These are phyloP conservation scores for Steatornis caripensis DNA, from an alignment of 2,113 vertebrate species.

Conservation along the genomic window DNA sequence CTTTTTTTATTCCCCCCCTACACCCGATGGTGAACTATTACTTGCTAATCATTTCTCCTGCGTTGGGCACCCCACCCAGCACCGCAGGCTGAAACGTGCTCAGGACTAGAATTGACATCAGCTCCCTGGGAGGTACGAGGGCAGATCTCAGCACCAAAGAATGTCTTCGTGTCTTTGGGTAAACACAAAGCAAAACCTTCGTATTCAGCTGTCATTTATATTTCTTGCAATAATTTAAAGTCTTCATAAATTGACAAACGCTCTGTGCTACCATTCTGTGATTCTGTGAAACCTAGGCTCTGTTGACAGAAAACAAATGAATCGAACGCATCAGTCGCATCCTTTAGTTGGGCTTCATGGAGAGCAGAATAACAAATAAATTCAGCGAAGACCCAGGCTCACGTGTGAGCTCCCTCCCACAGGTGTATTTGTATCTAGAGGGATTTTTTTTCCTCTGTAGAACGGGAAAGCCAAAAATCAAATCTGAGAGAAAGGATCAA, in stretches of 20 bases:
- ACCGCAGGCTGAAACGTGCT: not conserved
- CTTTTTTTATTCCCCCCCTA: no score
- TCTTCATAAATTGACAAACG: not conserved
- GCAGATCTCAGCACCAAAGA: not conserved
- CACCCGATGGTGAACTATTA: no score
- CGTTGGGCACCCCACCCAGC: not conserved
- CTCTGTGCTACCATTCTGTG: no score
- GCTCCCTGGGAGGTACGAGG: not conserved
- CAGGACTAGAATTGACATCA: not conserved
- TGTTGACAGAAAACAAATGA: not conserved
- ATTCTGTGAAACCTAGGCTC: not conserved
- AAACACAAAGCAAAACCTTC: not conserved
- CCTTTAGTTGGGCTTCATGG: not conserved
- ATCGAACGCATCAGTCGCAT: fast-evolving
- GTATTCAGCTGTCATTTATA: not conserved
- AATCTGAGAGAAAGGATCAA: not conserved
- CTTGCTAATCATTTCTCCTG: not conserved
- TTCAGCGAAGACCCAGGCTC: not conserved
- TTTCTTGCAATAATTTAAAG: not conserved
- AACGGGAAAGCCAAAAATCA: not conserved
- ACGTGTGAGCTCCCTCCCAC: not conserved
- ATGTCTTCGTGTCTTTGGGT: not conserved
- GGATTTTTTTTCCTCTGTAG: not conserved
- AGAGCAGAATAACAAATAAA: not conserved
- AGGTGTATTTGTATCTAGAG: not conserved